Evolutionary conservation across 2,797 vertebrate genomes (phyloP).

Genomic region (Chrosomus eos): DNA sequence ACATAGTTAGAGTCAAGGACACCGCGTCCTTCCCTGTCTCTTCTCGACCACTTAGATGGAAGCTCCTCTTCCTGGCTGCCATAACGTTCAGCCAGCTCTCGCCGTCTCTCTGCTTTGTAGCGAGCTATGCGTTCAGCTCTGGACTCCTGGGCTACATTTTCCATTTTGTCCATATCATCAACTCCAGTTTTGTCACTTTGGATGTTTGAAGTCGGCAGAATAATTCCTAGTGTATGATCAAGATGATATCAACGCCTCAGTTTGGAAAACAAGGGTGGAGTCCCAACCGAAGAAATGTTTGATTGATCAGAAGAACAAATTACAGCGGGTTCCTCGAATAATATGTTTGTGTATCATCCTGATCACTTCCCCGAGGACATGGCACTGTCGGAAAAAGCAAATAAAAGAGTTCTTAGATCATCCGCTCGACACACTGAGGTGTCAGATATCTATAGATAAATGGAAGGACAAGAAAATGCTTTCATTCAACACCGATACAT

Average conservation of each 20-base stretch:
- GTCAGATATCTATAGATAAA: not conserved
- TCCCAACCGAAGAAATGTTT: conserved; percentile 25
- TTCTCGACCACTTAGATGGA: conserved; percentile 74
- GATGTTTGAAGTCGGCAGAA: not conserved
- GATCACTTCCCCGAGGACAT: conserved; percentile 36
- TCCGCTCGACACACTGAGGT: not conserved
- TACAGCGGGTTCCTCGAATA: conserved; percentile 53
- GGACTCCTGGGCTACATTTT: conserved; percentile 74
- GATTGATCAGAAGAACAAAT: conserved; percentile 43
- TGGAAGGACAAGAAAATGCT: not conserved
- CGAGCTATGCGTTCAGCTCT: conserved; percentile 80
- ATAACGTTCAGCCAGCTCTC: conserved; percentile 77
- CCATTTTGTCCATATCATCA: conserved; percentile 66
- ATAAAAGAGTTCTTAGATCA: conserved; percentile 41
- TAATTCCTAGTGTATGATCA: not conserved
- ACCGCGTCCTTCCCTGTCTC: conserved; percentile 64
- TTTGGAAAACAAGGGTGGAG: conserved; percentile 22
- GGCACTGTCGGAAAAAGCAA: conserved; percentile 46
- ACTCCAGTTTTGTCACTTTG: conserved; percentile 28
- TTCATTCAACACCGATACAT: not conserved
- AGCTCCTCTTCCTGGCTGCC: conserved; percentile 75
- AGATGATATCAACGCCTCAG: conserved; percentile 14
- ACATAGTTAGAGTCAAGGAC: conserved; percentile 20
- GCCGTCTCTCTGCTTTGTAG: conserved; percentile 81
- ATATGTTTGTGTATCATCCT: conserved; percentile 26